Evolutionary conservation across 92 coral and sea anemone species (phyloP), one percentile per base, ranked within the genome.

Genomic region (Blastomussa wellsi): DNA sequence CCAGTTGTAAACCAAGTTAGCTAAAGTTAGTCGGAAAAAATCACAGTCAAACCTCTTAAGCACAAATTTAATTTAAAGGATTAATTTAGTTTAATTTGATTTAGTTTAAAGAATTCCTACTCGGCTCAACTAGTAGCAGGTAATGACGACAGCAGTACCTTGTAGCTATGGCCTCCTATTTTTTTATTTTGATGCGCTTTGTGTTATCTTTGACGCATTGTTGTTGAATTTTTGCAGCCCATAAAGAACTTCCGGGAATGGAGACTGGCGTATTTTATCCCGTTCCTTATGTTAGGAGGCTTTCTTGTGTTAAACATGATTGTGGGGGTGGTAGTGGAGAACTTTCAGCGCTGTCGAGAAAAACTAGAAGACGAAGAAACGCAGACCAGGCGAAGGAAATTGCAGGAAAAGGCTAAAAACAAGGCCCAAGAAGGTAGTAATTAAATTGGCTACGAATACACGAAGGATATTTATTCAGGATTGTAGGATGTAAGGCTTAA

Each of bases 271-370:
- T 96, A 96, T 86, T 96, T 94, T 86, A 90, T 95, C 69, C 94
- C 97, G 5, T 96, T 96, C 76, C 97, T 96, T 0, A 90, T 96
- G 85, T 79, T 96, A 42, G 99, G 98, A 49, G 99, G 99, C 11
- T 96, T 96, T 69, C 94, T 96, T 37, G 98, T 96, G 62, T 92
- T 96, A 3, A 96, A 96, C 87, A 96, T 96, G 99, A 92, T 96
- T 62, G 99, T 96, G 13, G 99, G 99, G 36, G 98, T 96, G 28
- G 98, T 96, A 9, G 99, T 96, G 53, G 98, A 91, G 85, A 96
- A 95, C 73, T 96, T 94, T 86, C 98, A 96, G 87, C 96, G 94
- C 31, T 95, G 95, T 72, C 95, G 98, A 28, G 97, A 95, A 71
- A 86, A 90, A 77, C 94, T 94, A 29, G 95, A 93, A 86, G 92